A percentile compares a stretch with the other conserved stretches of the same genome.
phyloP scores from a whole-genome alignment of 2,113 vertebrate species.

The Proterorhinus semilunaris region DNA sequence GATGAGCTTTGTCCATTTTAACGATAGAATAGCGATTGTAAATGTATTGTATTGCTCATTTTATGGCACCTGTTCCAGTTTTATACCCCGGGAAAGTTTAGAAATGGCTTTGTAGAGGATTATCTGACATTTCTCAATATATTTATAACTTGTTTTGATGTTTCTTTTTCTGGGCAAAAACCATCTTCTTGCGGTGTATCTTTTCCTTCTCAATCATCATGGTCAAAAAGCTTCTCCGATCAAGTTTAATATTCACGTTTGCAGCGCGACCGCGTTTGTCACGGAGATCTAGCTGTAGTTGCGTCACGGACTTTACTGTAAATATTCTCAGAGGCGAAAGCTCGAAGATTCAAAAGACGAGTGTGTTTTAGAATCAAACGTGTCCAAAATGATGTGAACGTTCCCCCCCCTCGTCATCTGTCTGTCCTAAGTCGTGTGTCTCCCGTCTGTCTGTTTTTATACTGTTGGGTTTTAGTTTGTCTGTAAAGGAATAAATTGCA shows the following conservation, averaged over 20 bases:
- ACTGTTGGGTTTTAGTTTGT: constrained; percentile 63
- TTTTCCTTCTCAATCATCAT: not conserved
- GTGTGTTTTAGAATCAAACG: constrained; percentile 31
- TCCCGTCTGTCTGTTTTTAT: constrained; percentile 59
- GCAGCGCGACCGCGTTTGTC: constrained; percentile 13
- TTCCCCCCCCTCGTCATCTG: constrained; percentile 27
- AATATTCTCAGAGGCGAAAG: constrained; percentile 56
- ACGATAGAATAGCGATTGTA: no score
- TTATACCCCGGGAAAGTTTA: no score
- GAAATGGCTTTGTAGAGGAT: no score
- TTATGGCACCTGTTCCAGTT: no score
- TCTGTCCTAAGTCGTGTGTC: constrained; percentile 54
- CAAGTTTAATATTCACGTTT: not conserved
- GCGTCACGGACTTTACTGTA: constrained; percentile 27
- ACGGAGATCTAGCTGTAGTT: constrained; percentile 52
- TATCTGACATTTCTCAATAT: no score
- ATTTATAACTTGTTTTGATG: no score
- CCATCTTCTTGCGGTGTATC: no score
- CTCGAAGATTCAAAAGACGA: constrained; percentile 35
- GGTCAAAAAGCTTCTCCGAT: not conserved
- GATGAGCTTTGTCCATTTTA: no score
- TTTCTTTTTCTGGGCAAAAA: no score
- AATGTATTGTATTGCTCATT: no score
- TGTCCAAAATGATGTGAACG: constrained; percentile 11
- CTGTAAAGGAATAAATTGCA: constrained; percentile 75